Evolutionary conservation across 1,140 invertebrate species (phyloP).

Genomic region (Ostrea denselamellosa): DNA sequence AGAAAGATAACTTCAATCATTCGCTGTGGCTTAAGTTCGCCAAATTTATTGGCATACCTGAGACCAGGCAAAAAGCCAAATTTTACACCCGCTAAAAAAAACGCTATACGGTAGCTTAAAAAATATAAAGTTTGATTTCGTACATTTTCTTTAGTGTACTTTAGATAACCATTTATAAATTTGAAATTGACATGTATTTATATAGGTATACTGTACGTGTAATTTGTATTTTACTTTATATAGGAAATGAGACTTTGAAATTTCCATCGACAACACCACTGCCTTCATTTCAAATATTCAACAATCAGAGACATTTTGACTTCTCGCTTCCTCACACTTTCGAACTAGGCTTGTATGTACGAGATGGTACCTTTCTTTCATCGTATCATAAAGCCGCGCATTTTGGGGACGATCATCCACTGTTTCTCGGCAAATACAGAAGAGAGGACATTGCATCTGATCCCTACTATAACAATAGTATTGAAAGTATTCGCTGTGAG

Average conservation of each 20-base stretch:
- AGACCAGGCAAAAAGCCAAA: too few relatives aligned
- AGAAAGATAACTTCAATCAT: too few relatives aligned
- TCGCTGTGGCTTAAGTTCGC: too few relatives aligned
- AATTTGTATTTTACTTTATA: not conserved
- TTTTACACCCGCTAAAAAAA: too few relatives aligned
- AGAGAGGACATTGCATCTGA: not conserved
- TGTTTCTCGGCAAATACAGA: not conserved
- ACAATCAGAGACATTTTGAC: not conserved
- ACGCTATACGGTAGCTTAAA: too few relatives aligned
- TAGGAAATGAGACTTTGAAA: not conserved
- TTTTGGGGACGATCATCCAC: not conserved
- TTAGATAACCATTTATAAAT: not conserved
- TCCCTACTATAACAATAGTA: not conserved
- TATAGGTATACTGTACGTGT: not conserved
- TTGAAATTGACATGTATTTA: not conserved
- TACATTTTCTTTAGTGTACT: too few relatives aligned
- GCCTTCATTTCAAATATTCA: slow-evolving; percentile 5
- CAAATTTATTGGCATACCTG: too few relatives aligned
- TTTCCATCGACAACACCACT: not conserved
- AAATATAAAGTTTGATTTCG: too few relatives aligned
- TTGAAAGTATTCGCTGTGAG: not conserved
- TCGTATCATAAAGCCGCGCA: not conserved
- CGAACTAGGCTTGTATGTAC: not conserved
- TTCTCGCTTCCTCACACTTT: not conserved
- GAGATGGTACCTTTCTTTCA: not conserved